phyloP scores from a whole-genome alignment of 2,113 vertebrate species.

The Vidua chalybeata region DNA sequence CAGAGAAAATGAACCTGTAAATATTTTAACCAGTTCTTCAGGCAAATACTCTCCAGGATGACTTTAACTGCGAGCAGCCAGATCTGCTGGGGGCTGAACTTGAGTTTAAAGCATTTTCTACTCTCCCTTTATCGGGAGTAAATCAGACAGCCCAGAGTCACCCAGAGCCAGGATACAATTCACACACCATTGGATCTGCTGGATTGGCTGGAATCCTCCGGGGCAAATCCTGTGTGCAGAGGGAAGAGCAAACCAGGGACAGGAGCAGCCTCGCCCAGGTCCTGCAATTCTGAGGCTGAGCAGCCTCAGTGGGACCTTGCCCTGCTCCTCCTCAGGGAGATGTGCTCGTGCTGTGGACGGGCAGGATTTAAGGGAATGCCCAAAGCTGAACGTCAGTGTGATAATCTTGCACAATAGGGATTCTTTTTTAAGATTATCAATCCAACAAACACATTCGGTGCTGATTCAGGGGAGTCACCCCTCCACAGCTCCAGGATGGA shows the following conservation, averaged over 20 bases:
- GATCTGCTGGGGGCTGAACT: background rate
- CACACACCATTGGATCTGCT: background rate
- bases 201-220: accelerated
- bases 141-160: background rate
- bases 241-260: background rate
- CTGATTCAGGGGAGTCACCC: background rate
- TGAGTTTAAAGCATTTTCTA: background rate
- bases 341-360: background rate
- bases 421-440: background rate
- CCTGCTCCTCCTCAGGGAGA: background rate
- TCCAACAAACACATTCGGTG: background rate
- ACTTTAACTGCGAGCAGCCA: background rate
- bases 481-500: accelerated
- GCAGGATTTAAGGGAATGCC: background rate
- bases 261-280: background rate
- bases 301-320: background rate
- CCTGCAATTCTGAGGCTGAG: background rate
- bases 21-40: background rate
- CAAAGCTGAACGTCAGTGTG: accelerated
- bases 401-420: background rate
- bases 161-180: background rate
- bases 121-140: background rate
- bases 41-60: background rate
- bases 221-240: background rate
- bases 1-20: background rate